Percentiles rank a stretch among this genome's conserved stretches.
Evolutionary conservation across 2,113 vertebrate species (phyloP).

Genomic region (Microtus richardsoni): DNA sequence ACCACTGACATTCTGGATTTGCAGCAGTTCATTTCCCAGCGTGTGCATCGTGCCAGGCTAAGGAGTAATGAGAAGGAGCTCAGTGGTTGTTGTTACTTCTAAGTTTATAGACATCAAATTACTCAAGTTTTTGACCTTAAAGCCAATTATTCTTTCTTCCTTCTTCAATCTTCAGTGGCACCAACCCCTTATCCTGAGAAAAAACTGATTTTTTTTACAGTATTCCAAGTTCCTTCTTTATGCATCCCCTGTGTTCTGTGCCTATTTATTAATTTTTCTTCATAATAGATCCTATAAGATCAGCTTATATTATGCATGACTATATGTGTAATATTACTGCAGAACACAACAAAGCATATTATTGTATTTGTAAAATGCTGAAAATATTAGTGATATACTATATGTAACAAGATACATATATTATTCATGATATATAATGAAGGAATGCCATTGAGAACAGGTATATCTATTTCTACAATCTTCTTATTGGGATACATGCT

Average conservation of each 20-base stretch:
- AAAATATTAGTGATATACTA: neutral
- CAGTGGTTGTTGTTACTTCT: slow-evolving; percentile 31
- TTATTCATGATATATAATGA: neutral
- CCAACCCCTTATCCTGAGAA: neutral
- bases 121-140: neutral
- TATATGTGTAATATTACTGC: neutral
- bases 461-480: neutral
- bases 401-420: neutral
- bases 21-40: neutral
- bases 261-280: neutral
- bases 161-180: neutral
- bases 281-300: neutral
- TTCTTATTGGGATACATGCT: neutral
- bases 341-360: neutral
- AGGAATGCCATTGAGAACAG: neutral
- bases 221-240: neutral
- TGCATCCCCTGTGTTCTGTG: neutral
- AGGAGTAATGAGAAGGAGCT: slow-evolving; percentile 1
- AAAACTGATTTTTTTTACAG: slow-evolving; percentile 43
- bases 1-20: neutral
- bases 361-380: neutral
- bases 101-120: neutral
- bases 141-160: neutral
- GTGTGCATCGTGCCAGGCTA: neutral
- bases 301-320: neutral